Evolutionary conservation across 2,113 vertebrate species (phyloP), one percentile per base, ranked within the genome.

Genomic region (Fukomys damarensis): DNA sequence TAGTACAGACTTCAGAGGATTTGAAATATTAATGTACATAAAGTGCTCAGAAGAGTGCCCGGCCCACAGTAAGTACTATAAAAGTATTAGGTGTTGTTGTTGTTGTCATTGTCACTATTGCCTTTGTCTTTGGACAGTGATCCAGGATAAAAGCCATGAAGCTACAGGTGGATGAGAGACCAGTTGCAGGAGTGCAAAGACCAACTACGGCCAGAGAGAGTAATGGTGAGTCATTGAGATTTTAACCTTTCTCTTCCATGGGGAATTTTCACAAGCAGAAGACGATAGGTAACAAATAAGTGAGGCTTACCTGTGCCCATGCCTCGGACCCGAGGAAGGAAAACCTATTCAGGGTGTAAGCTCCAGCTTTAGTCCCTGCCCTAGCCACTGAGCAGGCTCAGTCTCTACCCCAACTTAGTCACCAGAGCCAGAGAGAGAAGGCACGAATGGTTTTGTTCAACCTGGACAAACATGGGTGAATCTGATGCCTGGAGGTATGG

Each of bases 311-410:
- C 5, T 19, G 0, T 68, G 20, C 7, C 43, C 2, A 1, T 26
- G 10, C 3, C 7, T 58, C 56, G n/a, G 76, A 49, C 16, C 52
- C 0, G 0, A 22, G 58, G 28, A 56, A 65, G 13, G 9, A 30
- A 93, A 52, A 58, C 5, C 8, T 4, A 35, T 10, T 65, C 20
- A 24, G 81, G 61, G 14, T 22, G 14, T 14, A 14, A 86, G 41
- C 49, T 22, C 56, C 10, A 35, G 81, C n/a, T 66, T 63, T 32
- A 10, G 19, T 1, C 6, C 70, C 76, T 43, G 35, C 16, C 54
- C 9, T 28, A 17, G 30, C 11, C 84, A 52, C 30, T n/a, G 9
- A 49, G 30, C 58, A 63, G 41, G 38, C 77, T 66, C 41, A 9
- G 52, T 26, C 30, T 49, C 17, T 12, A 14, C 43, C 20, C 61